Evolutionary conservation across 2,113 vertebrate species (phyloP), one percentile per base, ranked within the genome.

Genomic region (Saguinus midas): DNA sequence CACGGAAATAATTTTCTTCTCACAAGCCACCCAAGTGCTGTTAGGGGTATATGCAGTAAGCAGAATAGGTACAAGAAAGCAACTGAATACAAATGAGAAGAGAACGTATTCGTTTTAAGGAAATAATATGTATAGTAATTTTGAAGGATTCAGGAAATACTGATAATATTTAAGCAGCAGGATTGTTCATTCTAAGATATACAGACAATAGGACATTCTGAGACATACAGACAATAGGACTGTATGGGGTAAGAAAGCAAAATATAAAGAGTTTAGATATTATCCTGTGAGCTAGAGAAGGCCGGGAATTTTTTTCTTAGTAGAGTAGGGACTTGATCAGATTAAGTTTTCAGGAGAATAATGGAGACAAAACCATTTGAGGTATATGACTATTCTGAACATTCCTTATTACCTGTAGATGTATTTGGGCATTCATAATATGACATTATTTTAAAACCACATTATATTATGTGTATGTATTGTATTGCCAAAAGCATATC

Each of bases 11-110:
- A 94, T 95, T 94, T 95, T 50, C 45, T 83, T 73, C 68, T 61
- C 84, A 75, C 29, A 96, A 93, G 83, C 6, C 86, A 94, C 76
- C 6, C 87, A 91, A 95, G 80, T 72, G 11, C n/a, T 95, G 32
- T 78, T 97, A 61, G 37, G 83, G 13, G 43, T 45, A 64, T 6
- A 25, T 40, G 25, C 11, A 83, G n/a, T 61, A 29, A 50, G 6
- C 8, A 76, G 32, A 90, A 76, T 1, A 68, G 3, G 48, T 73
- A 78, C 5, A 11, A 91, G 32, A 72, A 87, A 48, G 5, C 84
- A 50, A n/a, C 27, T 48, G 29, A 83, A 48, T 25, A 76, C 1
- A 48, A 91, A 91, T 45, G 4, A 79, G 3, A 37, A 43, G 94
- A 90, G 37, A 94, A 87, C 7, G 1, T 37, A 55, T 75, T 95